Evolutionary conservation across 30 jellyfish, hydroid and myxozoan species (phyloP).

Genomic region (Sanderia malayensis): DNA sequence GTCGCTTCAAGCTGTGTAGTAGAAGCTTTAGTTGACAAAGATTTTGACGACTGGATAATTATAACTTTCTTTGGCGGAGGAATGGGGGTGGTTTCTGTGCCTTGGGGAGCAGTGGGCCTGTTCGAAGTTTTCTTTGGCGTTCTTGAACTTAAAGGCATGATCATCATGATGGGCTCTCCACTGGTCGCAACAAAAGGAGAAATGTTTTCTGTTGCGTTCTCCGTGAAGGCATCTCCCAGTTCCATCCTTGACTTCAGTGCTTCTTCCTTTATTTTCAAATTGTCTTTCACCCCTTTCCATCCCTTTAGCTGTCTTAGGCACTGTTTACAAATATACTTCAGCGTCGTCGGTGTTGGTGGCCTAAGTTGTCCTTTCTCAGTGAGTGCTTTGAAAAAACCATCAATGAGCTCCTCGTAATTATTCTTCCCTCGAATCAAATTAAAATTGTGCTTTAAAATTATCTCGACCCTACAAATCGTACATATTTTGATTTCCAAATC

Average conservation of each 20-base stretch:
- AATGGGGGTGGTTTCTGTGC: neutral
- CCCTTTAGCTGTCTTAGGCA: slow-evolving; percentile 5
- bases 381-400: neutral
- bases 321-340: neutral
- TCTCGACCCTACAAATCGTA: neutral
- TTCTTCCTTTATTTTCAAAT: neutral
- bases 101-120: slow-evolving; percentile 5
- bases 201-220: neutral
- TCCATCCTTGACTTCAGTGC: neutral
- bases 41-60: neutral
- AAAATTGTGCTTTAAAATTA: too few species aligned
- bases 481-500: too few species aligned
- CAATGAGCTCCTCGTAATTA: slow-evolving; percentile 1
- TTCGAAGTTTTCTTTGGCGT: neutral
- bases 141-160: slow-evolving; percentile 1
- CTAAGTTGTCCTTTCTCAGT: neutral
- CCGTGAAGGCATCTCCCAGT: slow-evolving; percentile 2
- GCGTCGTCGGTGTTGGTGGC: slow-evolving; percentile 3
- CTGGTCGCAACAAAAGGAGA: slow-evolving; percentile 5
- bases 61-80: slow-evolving; percentile 4
- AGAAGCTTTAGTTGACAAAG: neutral
- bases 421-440: neutral
- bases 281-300: neutral
- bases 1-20: neutral
- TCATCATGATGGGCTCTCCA: neutral